Evolutionary conservation across 2,888 invertebrate species (phyloP), one percentile per base, ranked within the genome.

Genomic region (Mimachlamys varia): DNA sequence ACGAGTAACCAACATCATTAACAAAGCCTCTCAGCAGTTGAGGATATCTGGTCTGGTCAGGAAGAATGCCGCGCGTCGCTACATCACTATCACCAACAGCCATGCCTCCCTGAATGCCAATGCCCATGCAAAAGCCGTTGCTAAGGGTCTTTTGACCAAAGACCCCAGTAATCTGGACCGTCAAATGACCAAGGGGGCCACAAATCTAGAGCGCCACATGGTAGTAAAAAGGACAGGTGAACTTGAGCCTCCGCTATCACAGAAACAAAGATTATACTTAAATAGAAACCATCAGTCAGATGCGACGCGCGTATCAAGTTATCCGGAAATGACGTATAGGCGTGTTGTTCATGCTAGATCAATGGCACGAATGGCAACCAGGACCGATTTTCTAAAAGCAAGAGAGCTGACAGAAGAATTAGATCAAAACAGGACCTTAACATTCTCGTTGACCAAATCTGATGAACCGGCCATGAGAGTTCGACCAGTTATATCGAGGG

Each of bases 61-160:
- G 13, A 76, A 76, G 76, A 76, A 76, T 76, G 76, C 76, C 27
- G 76, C 76, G 2, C 27, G 76, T 5, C 76, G 76, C 5, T 76
- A 76, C 76, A 76, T 76, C 7, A 76, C 76, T 0, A 76, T 76
- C 27, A 76, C 76, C 27, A 76, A 76, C 33, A 76, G 76, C 22
- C 76, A 76, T 33, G 76, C 76, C 76, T 76, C 76, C 27, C 27
- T 76, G 76, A 76, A 76, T 22, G 76, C 76, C 12, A 76, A 76
- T 33, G 33, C 3, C 76, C 27, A 76, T 33, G 27, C 76, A 12
- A 76, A 76, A 27, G 76, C 76, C 76, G 76, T 76, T 76, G 76
- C 76, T 76, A 76, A 76, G 76, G 76, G 76, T 33, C 76, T 76
- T 76, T 76, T 76, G 76, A 76, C 76, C 4, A 76, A 76, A 33